Evolutionary conservation across 1,140 invertebrate genomes (phyloP).

Genomic region (Aphidius gifuensis): DNA sequence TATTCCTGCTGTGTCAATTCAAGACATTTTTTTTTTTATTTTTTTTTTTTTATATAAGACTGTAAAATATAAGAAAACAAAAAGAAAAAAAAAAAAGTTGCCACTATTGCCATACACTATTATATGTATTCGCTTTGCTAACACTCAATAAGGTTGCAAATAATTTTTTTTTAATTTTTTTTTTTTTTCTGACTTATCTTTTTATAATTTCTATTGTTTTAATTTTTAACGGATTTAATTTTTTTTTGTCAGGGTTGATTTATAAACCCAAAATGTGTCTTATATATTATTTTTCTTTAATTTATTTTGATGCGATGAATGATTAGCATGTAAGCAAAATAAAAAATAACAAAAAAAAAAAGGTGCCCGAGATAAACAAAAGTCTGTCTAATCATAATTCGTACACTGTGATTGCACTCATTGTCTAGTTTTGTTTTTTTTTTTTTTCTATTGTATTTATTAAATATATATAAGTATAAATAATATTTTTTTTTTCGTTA

Average conservation of each 20-base stretch:
- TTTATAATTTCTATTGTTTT: constrained; percentile 10
- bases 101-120: constrained; percentile 31
- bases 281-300: too few species aligned
- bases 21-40: not conserved
- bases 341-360: too few species aligned
- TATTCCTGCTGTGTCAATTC: too few species aligned
- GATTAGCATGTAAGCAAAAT: not conserved
- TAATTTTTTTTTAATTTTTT: constrained; percentile 23
- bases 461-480: too few species aligned
- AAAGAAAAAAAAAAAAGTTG: constrained; percentile 16
- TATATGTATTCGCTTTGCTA: constrained; percentile 37
- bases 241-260: constrained; percentile 8
- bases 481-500: too few species aligned
- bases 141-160: constrained; percentile 36
- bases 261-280: not conserved
- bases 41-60: too few species aligned
- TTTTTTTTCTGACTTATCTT: constrained; percentile 25
- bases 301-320: not conserved
- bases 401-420: constrained; percentile 37
- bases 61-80: too few species aligned
- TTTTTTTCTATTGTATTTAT: too few species aligned
- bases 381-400: constrained; percentile 36
- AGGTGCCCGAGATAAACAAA: constrained; percentile 33
- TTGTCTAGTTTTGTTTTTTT: constrained; percentile 16
- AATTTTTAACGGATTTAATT: not conserved